A percentile compares a stretch with the other conserved stretches of the same genome.
Conservation (phyloP, 2,113 vertebrate genomes). For the Stigmatopora nigra region DNA sequence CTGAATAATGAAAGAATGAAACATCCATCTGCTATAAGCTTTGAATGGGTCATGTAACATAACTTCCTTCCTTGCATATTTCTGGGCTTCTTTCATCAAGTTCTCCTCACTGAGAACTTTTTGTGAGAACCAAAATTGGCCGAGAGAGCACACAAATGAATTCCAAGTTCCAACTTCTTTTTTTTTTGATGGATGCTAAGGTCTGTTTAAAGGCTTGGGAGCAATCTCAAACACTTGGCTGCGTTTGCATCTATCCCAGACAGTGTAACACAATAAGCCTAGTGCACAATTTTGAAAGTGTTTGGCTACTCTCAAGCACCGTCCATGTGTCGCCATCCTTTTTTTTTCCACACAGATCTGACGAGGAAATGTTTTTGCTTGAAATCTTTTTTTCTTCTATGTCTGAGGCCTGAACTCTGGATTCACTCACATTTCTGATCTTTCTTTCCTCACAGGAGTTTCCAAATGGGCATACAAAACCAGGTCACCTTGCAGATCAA, state of each 20-base stretch:
- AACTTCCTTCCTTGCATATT: conserved; percentile 18
- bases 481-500: conserved; percentile 66
- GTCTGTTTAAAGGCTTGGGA: conserved; percentile 42
- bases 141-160: conserved; percentile 32
- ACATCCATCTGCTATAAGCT: conserved; percentile 49
- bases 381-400: conserved; percentile 55
- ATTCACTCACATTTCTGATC: conserved; percentile 53
- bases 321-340: background rate
- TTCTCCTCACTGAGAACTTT: conserved; percentile 18
- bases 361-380: conserved; percentile 67
- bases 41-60: conserved; percentile 27
- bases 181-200: conserved; percentile 47
- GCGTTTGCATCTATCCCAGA: conserved; percentile 45
- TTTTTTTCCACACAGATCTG: conserved; percentile 52
- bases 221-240: conserved; percentile 55
- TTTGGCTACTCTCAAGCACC: conserved; percentile 46
- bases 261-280: conserved; percentile 50
- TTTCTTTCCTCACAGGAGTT: conserved; percentile 61
- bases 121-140: conserved; percentile 48
- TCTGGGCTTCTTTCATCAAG: conserved; percentile 27
- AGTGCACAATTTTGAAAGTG: conserved; percentile 63
- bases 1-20: conserved; percentile 46
- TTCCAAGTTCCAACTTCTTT: conserved; percentile 15
- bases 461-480: conserved; percentile 59
- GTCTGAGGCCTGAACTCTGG: conserved; percentile 58